Base-by-base conservation (phyloP, 2,113 vertebrate genomes). In the Perca schrenkii region DNA sequence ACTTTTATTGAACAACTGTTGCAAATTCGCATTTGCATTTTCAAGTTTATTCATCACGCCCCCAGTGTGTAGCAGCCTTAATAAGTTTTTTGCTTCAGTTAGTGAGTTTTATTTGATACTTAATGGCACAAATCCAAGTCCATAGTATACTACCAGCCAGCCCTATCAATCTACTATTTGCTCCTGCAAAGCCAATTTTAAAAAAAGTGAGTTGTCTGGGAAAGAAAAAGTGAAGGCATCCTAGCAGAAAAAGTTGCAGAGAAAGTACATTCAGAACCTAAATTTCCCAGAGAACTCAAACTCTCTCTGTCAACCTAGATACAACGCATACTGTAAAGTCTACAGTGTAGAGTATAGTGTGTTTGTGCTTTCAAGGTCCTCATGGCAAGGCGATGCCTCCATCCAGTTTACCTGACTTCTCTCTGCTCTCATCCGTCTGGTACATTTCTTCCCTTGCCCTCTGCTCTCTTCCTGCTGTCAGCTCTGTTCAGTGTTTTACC, bases 381-480 rank as follows among this genome's bases (percentile, higher is more conserved):
- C 17, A 34, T 53, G 28, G 54, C 43, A 47, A 76, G n/a, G 72
- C 47, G 13, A 73, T 12, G 13, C 17, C n/a, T 74, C 77, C 43
- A 36, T 84, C 65, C 47, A 60, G 74, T 75, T 78, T 53, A 31
- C 53, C 63, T 67, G 50, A 19, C 52, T 69, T 31, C 68, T 65
- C 6, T 21, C 62, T 52, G 72, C 56, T 73, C 34, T 79, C 62
- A 65, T 83, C 82, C 28, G 46, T 82, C 77, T 5, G 13, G 12
- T 72, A n/a, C 62, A 62, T 69, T 73, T 83, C 75, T 61, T 58
- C 36, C 58, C 64, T 52, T 74, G 74, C 73, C 71, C 77, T 79
- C 69, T 50, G n/a, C 79, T 61, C 61, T 57, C 22, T 49, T 61
- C 65, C 61, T 79, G 31, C 89, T 88, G 86, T 90, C 91, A 88